Base-by-base conservation (phyloP, 37 sponge, comb jelly and placozoan species). In the Halichondria panicea region DNA sequence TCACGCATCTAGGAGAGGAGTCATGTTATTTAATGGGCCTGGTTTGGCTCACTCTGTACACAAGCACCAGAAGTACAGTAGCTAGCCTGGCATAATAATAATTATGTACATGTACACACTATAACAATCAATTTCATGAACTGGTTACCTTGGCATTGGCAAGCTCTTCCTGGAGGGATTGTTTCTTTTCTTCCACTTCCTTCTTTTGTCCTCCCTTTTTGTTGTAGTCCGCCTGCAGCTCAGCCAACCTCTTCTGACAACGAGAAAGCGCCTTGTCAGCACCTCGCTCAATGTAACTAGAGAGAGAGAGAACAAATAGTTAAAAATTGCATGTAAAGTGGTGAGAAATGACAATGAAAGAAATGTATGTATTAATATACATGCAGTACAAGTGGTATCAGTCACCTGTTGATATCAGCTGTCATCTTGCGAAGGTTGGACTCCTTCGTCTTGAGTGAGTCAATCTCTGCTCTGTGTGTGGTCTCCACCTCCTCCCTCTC, bases 61-160 rank as follows among this genome's bases (percentile, higher is more conserved):
- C n/a, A n/a, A n/a, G n/a, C n/a, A n/a, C n/a, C n/a, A n/a, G n/a
- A n/a, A n/a, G n/a, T n/a, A n/a, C n/a, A n/a, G n/a, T n/a, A n/a
- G n/a, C n/a, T 63, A 59, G 40, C 27, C 57, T 12, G n/a, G 34
- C 5, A 57, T n/a, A 24, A 22, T 38, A 40, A 55, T 33, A 52
- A 35, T 34, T n/a, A 15, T 9, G 25, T 40, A 67, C 68, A 67
- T 42, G 15, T 42, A 67, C 40, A 67, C 41, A 35, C 9, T 59
- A 22, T 9, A 24, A 59, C 33, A 44, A 31, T 30, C 3, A n/a
- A 21, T 19, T 4, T 22, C 38, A 67, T 6, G 68, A 1, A 67
- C 33, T 34, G 53, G 12, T 1, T 22, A 82, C 88, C 63, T 82
- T 52, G 24, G 73, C 77, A 88, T 81, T 88, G 67, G 87, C 81